These are phyloP conservation scores for Drosophila nebulosa DNA, from an alignment of 1,140 invertebrate species.

Conservation along the genomic window DNA sequence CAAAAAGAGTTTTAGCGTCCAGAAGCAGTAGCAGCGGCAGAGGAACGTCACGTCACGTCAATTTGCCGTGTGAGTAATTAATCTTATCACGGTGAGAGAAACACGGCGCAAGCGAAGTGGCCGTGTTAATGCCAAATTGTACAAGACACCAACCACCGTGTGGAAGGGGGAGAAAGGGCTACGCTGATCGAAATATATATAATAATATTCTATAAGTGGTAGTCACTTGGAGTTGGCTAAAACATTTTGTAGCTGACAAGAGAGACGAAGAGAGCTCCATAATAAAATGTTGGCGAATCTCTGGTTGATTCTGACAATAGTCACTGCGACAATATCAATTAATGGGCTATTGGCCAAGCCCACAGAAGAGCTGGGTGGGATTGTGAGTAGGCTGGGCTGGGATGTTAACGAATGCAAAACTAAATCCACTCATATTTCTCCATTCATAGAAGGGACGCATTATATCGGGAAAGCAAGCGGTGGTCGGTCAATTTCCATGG, in stretches of 20 bases:
- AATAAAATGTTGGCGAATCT: neutral
- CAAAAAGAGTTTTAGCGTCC: conserved; percentile 25
- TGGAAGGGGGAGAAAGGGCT: neutral
- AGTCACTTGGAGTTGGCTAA: conserved; percentile 8
- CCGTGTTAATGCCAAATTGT: conserved; percentile 60
- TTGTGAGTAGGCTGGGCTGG: too few species aligned
- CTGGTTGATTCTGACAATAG: neutral
- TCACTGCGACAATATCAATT: neutral
- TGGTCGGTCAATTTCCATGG: conserved; percentile 66
- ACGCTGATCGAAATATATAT: neutral
- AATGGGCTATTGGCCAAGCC: neutral
- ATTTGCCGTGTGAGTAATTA: conserved; percentile 46
- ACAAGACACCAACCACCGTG: conserved; percentile 37
- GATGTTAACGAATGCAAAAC: neutral
- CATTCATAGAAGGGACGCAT: conserved; percentile 53
- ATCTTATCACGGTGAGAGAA: conserved; percentile 38
- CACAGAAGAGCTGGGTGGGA: neutral
- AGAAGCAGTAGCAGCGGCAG: conserved; percentile 2
- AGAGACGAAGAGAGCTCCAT: neutral
- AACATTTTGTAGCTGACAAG: conserved; percentile 33
- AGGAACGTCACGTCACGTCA: neutral
- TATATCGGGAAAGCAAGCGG: conserved; percentile 46
- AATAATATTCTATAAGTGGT: neutral
- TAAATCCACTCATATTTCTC: neutral
- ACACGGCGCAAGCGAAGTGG: neutral